Evolutionary conservation across 2,888 invertebrate species (phyloP), one percentile per base, ranked within the genome.

Genomic region (Leuctra nigra): DNA sequence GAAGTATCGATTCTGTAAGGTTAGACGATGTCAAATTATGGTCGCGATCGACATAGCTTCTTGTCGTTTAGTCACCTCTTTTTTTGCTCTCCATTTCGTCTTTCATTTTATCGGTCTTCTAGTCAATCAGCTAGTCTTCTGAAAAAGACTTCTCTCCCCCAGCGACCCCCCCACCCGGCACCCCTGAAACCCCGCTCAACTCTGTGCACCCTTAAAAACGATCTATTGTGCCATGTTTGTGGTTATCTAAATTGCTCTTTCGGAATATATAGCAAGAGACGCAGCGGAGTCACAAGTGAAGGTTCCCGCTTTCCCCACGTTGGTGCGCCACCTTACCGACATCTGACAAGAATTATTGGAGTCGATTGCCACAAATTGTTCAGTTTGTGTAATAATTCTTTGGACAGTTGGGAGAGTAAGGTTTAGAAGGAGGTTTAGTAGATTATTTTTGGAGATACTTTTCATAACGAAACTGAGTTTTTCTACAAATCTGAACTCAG

Each of bases 201-300:
- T 16, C 14, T 16, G 29, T 20, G 48, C 29, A 29, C 53, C 58
- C 58, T 58, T 58, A 56, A 60, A 60, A 60, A 54, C 60, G 60
- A 58, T 60, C 60, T 55, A 60, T 60, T 60, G 60, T 60, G 56
- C 39, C 52, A 38, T 39, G 47, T 54, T 50, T 56, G 60, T 48
- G 58, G 58, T 60, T 60, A 60, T 60, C 60, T 60, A 60, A 60
- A 60, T 60, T 60, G 60, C 60, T 58, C 60, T 58, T 60, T 60
- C 56, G 56, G 58, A 58, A 58, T 58, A 60, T 60, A 58, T 56
- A 44, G n/a, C n/a, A n/a, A n/a, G 48, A 33, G 55, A 36, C 50
- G 50, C 20, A n/a, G n/a, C n/a, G n/a, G n/a, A n/a, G n/a, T n/a
- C n/a, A n/a, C n/a, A n/a, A n/a, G n/a, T n/a, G n/a, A n/a, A n/a